phyloP scores from a whole-genome alignment of 2,888 invertebrate genomes.

The Melinopterus prodromus region DNA sequence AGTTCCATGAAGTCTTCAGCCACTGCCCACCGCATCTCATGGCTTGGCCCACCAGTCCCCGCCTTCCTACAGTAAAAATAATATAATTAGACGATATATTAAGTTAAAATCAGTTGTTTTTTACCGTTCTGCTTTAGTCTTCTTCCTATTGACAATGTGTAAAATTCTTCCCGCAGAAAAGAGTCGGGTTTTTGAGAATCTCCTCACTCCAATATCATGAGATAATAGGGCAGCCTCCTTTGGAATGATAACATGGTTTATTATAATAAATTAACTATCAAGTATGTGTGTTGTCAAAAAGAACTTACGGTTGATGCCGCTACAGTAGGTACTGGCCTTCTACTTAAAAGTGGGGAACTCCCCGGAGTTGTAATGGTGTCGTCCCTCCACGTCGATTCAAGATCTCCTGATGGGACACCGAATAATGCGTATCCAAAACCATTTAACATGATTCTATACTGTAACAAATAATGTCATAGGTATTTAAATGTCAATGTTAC shows the following conservation, averaged over 20 bases:
- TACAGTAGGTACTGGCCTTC: slow-evolving; percentile 65
- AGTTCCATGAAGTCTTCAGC: slow-evolving; percentile 84
- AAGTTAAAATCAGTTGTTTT: neutral
- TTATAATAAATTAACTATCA: slow-evolving; percentile 36
- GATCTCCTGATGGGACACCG: slow-evolving; percentile 76
- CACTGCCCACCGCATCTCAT: slow-evolving; percentile 82
- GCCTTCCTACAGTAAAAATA: slow-evolving; percentile 63
- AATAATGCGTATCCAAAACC: slow-evolving; percentile 83
- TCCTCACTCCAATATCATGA: slow-evolving; percentile 70
- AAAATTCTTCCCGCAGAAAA: slow-evolving; percentile 84
- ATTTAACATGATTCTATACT: slow-evolving; percentile 87
- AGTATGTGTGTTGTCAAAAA: neutral
- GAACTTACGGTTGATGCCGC: slow-evolving; percentile 68
- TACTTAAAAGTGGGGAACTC: slow-evolving; percentile 61
- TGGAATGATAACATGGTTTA: slow-evolving; percentile 36
- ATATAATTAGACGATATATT: slow-evolving; percentile 30
- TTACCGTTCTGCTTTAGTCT: slow-evolving; percentile 72
- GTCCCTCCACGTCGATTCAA: slow-evolving; percentile 77
- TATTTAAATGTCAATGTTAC: neutral
- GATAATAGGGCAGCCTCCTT: slow-evolving; percentile 74
- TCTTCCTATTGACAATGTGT: slow-evolving; percentile 77
- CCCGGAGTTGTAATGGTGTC: slow-evolving; percentile 65
- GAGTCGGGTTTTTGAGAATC: slow-evolving; percentile 74
- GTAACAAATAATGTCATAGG: slow-evolving; percentile 50
- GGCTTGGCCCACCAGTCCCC: slow-evolving; percentile 70